These are phyloP conservation scores for Monodelphis domestica DNA, from an alignment of 2,797 vertebrate genomes.

Conservation along the genomic window DNA sequence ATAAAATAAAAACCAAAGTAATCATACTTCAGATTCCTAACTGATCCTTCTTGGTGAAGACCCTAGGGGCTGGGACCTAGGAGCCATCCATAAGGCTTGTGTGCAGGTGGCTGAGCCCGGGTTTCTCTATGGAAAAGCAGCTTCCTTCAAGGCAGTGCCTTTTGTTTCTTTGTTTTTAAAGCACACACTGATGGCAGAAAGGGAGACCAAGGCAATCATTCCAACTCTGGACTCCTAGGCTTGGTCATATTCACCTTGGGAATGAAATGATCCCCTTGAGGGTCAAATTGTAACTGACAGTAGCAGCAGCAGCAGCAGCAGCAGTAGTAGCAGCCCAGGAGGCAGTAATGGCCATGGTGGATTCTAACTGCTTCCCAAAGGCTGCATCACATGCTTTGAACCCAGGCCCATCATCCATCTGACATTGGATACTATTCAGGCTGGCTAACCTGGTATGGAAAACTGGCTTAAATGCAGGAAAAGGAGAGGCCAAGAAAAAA, in stretches of 20 bases:
- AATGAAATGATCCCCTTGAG: not conserved
- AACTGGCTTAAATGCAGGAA: slow-evolving; percentile 32
- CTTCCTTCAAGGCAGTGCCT: slow-evolving; percentile 39
- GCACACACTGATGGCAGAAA: not conserved
- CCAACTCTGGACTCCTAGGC: slow-evolving; percentile 51
- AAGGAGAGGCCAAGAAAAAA: not conserved
- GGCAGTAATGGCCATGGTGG: slow-evolving; percentile 51
- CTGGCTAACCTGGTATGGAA: slow-evolving; percentile 13
- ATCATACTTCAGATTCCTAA: slow-evolving; percentile 44
- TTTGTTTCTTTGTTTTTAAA: not conserved
- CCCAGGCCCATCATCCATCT: not conserved
- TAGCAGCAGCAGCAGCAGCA: not conserved
- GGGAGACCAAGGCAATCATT: not conserved
- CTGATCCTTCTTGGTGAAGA: slow-evolving; percentile 12
- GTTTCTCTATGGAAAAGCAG: slow-evolving; percentile 32
- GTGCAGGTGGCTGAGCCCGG: not conserved
- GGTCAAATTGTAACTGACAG: not conserved
- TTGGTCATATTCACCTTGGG: slow-evolving; percentile 12
- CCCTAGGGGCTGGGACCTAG: slow-evolving; percentile 26
- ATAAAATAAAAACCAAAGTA: slow-evolving; percentile 31
- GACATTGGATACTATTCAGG: not conserved
- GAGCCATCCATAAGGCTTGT: slow-evolving; percentile 17
- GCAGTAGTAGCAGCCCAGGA: slow-evolving; percentile 53
- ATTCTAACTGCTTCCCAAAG: not conserved
- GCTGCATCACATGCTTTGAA: slow-evolving; percentile 8